phyloP scores from a whole-genome alignment of 2,113 vertebrate genomes.

The Natator depressus region DNA sequence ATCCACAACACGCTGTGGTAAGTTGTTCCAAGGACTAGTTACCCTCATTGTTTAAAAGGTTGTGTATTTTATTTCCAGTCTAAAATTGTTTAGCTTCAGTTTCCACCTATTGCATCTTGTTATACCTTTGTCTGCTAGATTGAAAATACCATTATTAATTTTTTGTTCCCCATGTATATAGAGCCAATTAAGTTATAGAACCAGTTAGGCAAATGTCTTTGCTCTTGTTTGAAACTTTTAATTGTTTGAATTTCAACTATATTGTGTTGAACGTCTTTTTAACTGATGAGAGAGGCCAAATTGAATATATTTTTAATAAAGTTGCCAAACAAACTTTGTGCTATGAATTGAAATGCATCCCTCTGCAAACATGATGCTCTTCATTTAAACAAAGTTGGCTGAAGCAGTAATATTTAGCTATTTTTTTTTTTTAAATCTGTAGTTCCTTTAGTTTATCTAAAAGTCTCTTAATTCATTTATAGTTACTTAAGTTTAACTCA shows the following conservation, averaged over 20 bases:
- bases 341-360: background rate
- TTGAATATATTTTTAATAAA: background rate
- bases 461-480: background rate
- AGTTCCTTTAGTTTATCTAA: background rate
- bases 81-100: background rate
- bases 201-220: background rate
- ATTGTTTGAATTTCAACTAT: background rate
- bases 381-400: rapidly evolving
- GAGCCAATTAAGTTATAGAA: background rate
- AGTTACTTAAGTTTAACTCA: background rate
- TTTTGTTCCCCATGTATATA: background rate
- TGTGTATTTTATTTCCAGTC: background rate
- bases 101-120: background rate
- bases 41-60: background rate
- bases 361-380: background rate
- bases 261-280: background rate
- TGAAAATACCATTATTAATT: background rate
- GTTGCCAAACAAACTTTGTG: background rate
- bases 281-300: background rate
- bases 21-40: background rate
- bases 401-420: background rate
- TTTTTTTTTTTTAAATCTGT: background rate
- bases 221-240: background rate
- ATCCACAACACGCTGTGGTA: background rate
- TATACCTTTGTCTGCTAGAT: background rate